Conservation (phyloP, 2,797 vertebrate genomes). For the Salarias fasciatus region DNA sequence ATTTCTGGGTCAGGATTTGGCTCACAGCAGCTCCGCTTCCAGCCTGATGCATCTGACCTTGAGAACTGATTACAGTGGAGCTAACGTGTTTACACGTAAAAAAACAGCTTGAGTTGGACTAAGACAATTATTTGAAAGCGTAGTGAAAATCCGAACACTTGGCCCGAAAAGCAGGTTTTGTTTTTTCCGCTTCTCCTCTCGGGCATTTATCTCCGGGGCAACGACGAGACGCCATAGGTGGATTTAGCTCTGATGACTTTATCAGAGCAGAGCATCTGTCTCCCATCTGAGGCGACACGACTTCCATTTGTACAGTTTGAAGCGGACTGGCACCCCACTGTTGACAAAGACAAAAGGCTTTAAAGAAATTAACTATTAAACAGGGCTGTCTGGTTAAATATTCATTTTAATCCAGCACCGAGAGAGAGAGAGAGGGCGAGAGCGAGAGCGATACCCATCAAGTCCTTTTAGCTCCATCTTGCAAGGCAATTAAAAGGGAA, state of each 20-base stretch:
- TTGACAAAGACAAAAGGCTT: slow-evolving; percentile 71
- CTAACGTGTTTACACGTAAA: too few relatives aligned
- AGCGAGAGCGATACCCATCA: slow-evolving; percentile 60
- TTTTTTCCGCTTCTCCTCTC: slow-evolving; percentile 16
- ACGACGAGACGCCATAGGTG: slow-evolving; percentile 52
- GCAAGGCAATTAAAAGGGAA: slow-evolving; percentile 70
- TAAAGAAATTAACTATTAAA: slow-evolving; percentile 83
- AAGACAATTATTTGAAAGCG: too few relatives aligned
- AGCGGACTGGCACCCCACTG: slow-evolving; percentile 66
- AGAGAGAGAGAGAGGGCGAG: slow-evolving; percentile 58
- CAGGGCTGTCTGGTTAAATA: slow-evolving; percentile 81
- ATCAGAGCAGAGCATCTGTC: slow-evolving; percentile 72
- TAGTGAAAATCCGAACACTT: not conserved
- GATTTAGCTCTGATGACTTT: slow-evolving; percentile 63
- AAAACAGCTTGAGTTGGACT: too few relatives aligned
- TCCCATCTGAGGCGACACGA: slow-evolving; percentile 52
- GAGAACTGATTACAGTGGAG: too few relatives aligned
- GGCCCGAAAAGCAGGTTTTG: slow-evolving; percentile 37
- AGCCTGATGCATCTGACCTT: too few relatives aligned
- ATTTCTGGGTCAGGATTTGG: too few relatives aligned
- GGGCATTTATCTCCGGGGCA: slow-evolving; percentile 27
- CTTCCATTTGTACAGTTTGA: slow-evolving; percentile 68
- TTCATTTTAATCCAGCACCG: slow-evolving; percentile 76
- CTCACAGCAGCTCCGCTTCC: too few relatives aligned
- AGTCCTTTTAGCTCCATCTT: slow-evolving; percentile 42